Conservation (phyloP, 2,113 vertebrate species). For the Ia io region DNA sequence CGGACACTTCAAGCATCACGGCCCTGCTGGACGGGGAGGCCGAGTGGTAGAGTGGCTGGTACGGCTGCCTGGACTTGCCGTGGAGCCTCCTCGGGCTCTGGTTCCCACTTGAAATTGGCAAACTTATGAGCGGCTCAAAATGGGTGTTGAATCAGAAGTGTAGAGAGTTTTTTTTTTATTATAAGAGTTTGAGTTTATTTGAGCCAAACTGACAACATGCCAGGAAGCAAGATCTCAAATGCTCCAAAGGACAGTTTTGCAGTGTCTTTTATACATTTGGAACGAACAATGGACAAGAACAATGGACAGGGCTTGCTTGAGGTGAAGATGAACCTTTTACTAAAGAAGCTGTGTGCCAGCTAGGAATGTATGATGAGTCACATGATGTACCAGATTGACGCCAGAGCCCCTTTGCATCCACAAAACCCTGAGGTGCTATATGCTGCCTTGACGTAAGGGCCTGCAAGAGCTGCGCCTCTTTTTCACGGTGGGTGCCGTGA, state of each 20-base stretch:
- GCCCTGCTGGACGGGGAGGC: neutral
- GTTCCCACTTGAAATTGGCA: neutral
- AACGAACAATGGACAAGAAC: too few relatives aligned
- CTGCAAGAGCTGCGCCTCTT: neutral
- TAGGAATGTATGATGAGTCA: neutral
- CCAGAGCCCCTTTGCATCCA: neutral
- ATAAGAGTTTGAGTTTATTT: neutral
- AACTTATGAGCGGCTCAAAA: neutral
- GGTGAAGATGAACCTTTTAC: neutral
- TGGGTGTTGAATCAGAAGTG: neutral
- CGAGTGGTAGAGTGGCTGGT: neutral
- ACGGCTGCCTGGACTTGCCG: neutral
- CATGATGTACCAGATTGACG: neutral
- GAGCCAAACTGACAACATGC: neutral
- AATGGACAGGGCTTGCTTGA: neutral
- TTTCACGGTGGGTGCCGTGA: neutral
- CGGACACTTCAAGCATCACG: fast-evolving
- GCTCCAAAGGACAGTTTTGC: neutral
- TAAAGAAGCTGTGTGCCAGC: too few relatives aligned
- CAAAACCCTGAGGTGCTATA: neutral
- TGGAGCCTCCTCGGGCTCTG: neutral
- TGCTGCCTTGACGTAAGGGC: neutral
- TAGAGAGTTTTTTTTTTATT: neutral
- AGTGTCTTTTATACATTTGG: neutral
- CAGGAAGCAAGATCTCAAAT: neutral